phyloP scores from a whole-genome alignment of 1,140 invertebrate species.

The Lepidurus couesii region DNA sequence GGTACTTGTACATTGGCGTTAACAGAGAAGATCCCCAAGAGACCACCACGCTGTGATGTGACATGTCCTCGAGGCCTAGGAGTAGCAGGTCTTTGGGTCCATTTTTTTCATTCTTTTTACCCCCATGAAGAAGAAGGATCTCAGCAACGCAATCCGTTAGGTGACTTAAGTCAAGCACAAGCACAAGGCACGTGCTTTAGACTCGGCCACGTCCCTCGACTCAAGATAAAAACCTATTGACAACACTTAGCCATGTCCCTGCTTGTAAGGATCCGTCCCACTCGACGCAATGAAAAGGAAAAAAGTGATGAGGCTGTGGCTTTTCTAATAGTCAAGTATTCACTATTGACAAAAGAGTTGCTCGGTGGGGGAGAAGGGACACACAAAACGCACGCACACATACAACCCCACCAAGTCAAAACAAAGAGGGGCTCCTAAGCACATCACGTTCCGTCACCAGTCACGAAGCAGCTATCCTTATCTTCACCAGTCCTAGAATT shows the following conservation, averaged over 20 bases:
- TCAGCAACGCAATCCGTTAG: neutral
- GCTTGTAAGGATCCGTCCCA: neutral
- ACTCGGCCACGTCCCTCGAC: constrained; percentile 17
- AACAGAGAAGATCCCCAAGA: neutral
- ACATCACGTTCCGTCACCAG: constrained; percentile 1
- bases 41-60: constrained; percentile 13
- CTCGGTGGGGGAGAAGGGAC: neutral
- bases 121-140: neutral
- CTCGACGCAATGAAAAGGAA: constrained; percentile 8
- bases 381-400: neutral
- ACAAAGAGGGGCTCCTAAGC: constrained; percentile 2
- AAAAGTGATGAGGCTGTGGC: constrained; percentile 14
- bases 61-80: neutral
- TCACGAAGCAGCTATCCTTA: neutral
- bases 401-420: neutral
- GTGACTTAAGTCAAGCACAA: constrained; percentile 21
- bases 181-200: constrained; percentile 20
- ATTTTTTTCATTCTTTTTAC: neutral
- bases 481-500: neutral
- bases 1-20: neutral
- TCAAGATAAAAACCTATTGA: constrained; percentile 20
- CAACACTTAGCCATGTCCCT: constrained; percentile 19
- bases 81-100: neutral
- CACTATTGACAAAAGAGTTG: constrained; percentile 8
- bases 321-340: constrained; percentile 7